Evolutionary conservation across 2,797 vertebrate genomes (phyloP), one percentile per base, ranked within the genome.

Genomic region (Spinus pinus): DNA sequence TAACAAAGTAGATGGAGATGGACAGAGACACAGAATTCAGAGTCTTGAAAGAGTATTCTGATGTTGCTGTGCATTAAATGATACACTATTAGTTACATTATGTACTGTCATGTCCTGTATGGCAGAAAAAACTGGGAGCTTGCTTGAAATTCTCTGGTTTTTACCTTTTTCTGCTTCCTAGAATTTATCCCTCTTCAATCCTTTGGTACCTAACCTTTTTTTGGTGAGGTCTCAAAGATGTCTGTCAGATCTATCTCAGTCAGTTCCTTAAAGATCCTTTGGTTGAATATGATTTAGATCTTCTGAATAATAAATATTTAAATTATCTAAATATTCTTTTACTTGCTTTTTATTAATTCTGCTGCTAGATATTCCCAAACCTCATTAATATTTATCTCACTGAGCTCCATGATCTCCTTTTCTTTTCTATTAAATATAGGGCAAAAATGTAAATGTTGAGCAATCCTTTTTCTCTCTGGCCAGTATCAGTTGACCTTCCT

Each of bases 221-320:
- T 53, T 50, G 11, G 44, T 73, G 67, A 90, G 89, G 91, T 97
- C 94, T 88, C 93, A 71, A 85, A 37, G 57, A 94, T 61, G 92
- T 93, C 94, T 88, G 88, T 93, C 88, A 96, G 51, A 81, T 79
- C 44, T 13, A 93, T 77, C 87, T 95, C 85, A 93, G 93, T 57
- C n/a, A 72, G 81, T 87, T 97, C 73, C 17, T 97, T 72, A 50
- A 50, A 96, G 94, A 96, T 67, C 47, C 66, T 97, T 95, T 90
- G 71, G 71, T 79, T 95, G 93, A 96, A 94, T 96, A 92, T 86
- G 62, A 96, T 89, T 90, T 94, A 91, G 81, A 88, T 86, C 42
- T 90, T 79, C 80, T 94, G 96, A 96, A 96, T 98, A 95, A 97
- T 97, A 98, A 98, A 97, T 98, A 97, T 98, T 98, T 97, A 98